Percentiles rank a stretch among this genome's conserved stretches.
Evolutionary conservation across 2,113 vertebrate species (phyloP).

Genomic region (Mixornis gularis): DNA sequence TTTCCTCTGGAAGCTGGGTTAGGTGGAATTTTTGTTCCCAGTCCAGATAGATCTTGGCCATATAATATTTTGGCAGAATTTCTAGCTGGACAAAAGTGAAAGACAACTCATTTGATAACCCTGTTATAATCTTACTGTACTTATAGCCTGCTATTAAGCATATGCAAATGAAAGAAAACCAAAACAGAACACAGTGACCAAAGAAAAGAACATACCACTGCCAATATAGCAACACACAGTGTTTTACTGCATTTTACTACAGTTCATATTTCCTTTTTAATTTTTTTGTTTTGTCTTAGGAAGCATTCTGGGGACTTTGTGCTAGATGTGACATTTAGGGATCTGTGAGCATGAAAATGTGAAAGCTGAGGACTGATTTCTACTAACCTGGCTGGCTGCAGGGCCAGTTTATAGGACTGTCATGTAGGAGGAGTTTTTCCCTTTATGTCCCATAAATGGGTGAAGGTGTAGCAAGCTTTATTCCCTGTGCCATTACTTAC

Average conservation of each 20-base stretch:
- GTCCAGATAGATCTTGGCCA: background rate
- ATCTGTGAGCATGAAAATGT: background rate
- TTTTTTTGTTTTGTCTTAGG: background rate
- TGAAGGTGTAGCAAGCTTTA: background rate
- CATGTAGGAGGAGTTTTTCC: background rate
- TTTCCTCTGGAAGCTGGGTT: background rate
- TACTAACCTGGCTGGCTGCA: background rate
- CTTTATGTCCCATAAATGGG: background rate
- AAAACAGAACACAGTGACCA: background rate
- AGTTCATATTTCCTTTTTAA: background rate
- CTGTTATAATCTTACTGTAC: background rate
- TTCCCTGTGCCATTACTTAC: background rate
- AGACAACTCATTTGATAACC: background rate
- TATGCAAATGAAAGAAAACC: background rate
- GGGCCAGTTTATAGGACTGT: background rate
- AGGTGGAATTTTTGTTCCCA: background rate
- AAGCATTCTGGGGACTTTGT: background rate
- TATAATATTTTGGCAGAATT: background rate
- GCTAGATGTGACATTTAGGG: background rate
- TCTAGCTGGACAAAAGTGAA: background rate
- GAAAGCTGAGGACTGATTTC: background rate
- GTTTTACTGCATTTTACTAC: background rate
- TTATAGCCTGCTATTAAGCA: background rate
- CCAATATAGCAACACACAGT: background rate
- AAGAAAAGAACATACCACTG: background rate